A percentile compares a stretch with the other conserved stretches of the same genome.
phyloP scores from a whole-genome alignment of 2,113 vertebrate genomes.

The Ptychochromis oligacanthus region DNA sequence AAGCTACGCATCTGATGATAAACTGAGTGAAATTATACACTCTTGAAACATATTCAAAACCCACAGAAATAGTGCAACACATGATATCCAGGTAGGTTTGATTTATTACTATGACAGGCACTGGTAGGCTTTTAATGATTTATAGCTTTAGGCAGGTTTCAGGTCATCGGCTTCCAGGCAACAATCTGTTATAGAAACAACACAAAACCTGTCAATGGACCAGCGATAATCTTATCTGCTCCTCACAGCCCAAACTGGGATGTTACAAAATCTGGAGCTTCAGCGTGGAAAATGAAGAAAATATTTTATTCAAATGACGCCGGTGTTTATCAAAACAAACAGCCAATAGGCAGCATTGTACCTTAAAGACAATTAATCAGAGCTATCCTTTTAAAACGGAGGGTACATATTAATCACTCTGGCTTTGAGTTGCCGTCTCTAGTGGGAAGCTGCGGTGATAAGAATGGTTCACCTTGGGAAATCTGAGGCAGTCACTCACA shows the following conservation, averaged over 20 bases:
- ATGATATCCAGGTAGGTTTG: slow-evolving; percentile 64
- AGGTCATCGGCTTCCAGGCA: slow-evolving; percentile 79
- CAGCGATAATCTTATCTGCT: slow-evolving; percentile 76
- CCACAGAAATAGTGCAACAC: slow-evolving; percentile 45
- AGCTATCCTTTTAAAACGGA: slow-evolving; percentile 74
- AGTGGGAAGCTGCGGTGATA: slow-evolving; percentile 59
- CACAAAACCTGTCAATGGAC: slow-evolving; percentile 74
- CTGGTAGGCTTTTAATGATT: slow-evolving; percentile 79
- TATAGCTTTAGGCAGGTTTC: slow-evolving; percentile 78
- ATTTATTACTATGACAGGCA: slow-evolving; percentile 77
- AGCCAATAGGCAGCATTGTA: slow-evolving; percentile 77
- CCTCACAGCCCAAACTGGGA: slow-evolving; percentile 60
- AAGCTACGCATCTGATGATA: slow-evolving; percentile 53
- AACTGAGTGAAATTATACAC: slow-evolving; percentile 64
- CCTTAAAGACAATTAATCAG: slow-evolving; percentile 81
- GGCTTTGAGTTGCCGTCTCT: slow-evolving; percentile 68
- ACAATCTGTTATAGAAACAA: slow-evolving; percentile 76
- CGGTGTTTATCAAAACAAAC: slow-evolving; percentile 72
- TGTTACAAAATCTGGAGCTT: slow-evolving; percentile 45
- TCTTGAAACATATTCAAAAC: slow-evolving; percentile 65
- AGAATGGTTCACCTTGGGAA: slow-evolving; percentile 78
- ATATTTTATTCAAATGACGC: slow-evolving; percentile 77
- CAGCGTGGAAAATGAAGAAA: slow-evolving; percentile 59
- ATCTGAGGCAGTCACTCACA: slow-evolving; percentile 77
- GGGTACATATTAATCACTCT: slow-evolving; percentile 74